These are phyloP conservation scores for Agrypnus murinus DNA, from an alignment of 2,888 invertebrate genomes.

Conservation along the genomic window DNA sequence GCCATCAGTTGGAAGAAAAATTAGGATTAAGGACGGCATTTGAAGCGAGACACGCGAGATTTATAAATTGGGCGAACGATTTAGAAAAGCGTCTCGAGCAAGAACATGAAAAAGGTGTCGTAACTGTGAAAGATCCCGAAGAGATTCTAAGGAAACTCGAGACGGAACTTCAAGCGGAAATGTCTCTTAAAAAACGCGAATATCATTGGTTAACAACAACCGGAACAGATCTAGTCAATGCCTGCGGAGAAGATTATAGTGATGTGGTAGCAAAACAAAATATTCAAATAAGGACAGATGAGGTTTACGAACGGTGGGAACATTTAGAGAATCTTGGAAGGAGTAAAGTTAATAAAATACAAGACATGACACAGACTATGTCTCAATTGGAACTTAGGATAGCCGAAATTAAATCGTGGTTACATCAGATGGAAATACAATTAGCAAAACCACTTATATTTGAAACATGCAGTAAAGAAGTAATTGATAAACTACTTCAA, in stretches of 20 bases:
- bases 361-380: slow-evolving; percentile 82
- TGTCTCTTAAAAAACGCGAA: slow-evolving; percentile 84
- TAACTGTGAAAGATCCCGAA: slow-evolving; percentile 78
- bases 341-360: slow-evolving; percentile 81
- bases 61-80: slow-evolving; percentile 82
- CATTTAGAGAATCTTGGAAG: slow-evolving; percentile 82
- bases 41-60: slow-evolving; percentile 78
- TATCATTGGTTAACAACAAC: slow-evolving; percentile 84
- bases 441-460: slow-evolving; percentile 81
- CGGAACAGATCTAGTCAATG: slow-evolving; percentile 78
- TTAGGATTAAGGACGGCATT: slow-evolving; percentile 82
- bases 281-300: slow-evolving; percentile 74
- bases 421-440: slow-evolving; percentile 82
- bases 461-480: slow-evolving; percentile 78
- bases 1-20: slow-evolving; percentile 83
- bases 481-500: slow-evolving; percentile 80
- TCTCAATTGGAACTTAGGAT: slow-evolving; percentile 82
- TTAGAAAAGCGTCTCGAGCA: slow-evolving; percentile 80
- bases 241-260: slow-evolving; percentile 78
- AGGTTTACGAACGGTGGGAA: slow-evolving; percentile 82
- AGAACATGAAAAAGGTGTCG: slow-evolving; percentile 71
- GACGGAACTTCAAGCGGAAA: slow-evolving; percentile 84
- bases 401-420: slow-evolving; percentile 81
- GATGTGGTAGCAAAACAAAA: slow-evolving; percentile 75
- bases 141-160: slow-evolving; percentile 83